These are phyloP conservation scores for Actinemys pallida DNA, from an alignment of 2,113 vertebrate genomes.

Conservation along the genomic window DNA sequence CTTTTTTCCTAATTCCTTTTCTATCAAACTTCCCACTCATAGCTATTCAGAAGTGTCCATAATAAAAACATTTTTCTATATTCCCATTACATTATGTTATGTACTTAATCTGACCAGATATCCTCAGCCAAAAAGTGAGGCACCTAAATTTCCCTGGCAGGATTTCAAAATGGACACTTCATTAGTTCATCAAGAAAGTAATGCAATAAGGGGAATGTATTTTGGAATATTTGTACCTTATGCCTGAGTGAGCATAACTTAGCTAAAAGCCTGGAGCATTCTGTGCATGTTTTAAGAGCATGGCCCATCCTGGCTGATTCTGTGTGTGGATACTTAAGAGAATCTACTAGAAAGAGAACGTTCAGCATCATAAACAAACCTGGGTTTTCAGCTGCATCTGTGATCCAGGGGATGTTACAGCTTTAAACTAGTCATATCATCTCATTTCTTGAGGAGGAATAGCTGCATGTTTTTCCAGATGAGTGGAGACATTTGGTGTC, in stretches of 20 bases:
- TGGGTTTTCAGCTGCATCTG: neutral
- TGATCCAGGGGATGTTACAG: neutral
- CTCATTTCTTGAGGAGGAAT: neutral
- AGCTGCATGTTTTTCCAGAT: neutral
- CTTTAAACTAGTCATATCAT: neutral
- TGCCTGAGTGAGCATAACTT: neutral
- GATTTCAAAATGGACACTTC: constrained; percentile 25
- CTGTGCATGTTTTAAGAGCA: neutral
- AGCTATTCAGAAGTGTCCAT: constrained; percentile 44
- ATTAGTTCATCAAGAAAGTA: constrained; percentile 20
- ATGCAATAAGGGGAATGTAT: neutral
- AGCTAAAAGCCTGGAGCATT: neutral
- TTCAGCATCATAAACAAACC: neutral
- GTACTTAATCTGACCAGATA: constrained; percentile 28
- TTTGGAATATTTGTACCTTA: neutral
- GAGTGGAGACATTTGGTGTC: neutral
- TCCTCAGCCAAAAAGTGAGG: neutral
- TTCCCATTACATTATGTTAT: neutral
- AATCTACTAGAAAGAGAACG: neutral
- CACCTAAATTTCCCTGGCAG: constrained; percentile 15
- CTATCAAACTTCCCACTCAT: constrained; percentile 43
- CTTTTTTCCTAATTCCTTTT: constrained; percentile 18
- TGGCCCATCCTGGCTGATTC: neutral
- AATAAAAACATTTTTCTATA: neutral
- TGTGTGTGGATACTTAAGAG: neutral